A percentile compares a stretch with the other conserved stretches of the same genome.
Evolutionary conservation across 2,797 vertebrate genomes (phyloP).

Genomic region (Spatula versicolor): DNA sequence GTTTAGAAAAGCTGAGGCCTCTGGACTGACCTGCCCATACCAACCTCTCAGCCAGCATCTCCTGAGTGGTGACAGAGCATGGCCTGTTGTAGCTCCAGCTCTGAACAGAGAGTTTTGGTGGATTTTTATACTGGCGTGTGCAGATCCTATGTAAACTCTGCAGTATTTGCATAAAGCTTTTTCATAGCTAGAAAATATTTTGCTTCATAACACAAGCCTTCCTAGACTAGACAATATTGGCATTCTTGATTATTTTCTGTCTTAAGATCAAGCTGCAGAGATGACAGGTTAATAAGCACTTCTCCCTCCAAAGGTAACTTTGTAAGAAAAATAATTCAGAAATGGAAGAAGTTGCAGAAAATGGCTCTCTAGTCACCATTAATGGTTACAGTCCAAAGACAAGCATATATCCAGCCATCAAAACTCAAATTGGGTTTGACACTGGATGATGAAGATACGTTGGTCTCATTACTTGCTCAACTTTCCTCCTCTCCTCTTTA

Average conservation of each 20-base stretch:
- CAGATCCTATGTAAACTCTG: not conserved
- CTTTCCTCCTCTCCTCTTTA: not conserved
- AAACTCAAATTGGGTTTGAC: not conserved
- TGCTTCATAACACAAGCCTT: not conserved
- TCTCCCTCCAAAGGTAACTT: not conserved
- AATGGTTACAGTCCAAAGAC: not conserved
- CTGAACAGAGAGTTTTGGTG: not conserved
- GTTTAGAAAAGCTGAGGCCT: not conserved
- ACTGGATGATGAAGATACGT: not conserved
- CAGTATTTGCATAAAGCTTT: not conserved
- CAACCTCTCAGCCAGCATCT: not conserved
- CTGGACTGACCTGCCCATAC: not conserved
- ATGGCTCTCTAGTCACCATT: not conserved
- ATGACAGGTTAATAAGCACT: not conserved
- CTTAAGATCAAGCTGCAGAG: not conserved
- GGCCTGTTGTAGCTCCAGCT: not conserved
- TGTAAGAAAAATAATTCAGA: constrained; percentile 4
- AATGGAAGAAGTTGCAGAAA: not conserved
- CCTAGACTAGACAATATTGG: not conserved
- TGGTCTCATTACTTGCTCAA: not conserved
- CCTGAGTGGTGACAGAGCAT: not conserved
- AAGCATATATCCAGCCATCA: not conserved
- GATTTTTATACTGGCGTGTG: not conserved
- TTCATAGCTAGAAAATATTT: not conserved
- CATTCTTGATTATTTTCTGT: constrained; percentile 16